phyloP scores from a whole-genome alignment of 2,888 invertebrate genomes.

The Euzetes globulus region DNA sequence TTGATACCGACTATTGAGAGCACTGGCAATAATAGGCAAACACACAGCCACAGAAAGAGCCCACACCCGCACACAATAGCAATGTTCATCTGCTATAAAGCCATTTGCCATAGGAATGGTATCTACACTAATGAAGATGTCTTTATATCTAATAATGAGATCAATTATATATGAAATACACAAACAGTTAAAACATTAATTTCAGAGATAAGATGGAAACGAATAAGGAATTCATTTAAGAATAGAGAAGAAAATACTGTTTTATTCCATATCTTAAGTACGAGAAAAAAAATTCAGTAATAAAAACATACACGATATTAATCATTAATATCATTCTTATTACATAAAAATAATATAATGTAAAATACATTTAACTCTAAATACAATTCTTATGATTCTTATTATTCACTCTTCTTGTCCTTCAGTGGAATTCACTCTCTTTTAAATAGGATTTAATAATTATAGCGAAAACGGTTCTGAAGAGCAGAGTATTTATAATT shows the following conservation, averaged over 20 bases:
- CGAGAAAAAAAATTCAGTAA: background rate
- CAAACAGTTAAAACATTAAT: slow-evolving; percentile 10
- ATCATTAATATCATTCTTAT: background rate
- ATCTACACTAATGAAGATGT: slow-evolving; percentile 5
- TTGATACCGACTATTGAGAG: background rate
- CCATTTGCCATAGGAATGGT: background rate
- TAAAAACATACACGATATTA: background rate
- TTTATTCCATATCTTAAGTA: background rate
- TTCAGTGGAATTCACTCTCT: background rate
- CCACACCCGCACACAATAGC: background rate
- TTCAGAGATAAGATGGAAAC: slow-evolving; percentile 1
- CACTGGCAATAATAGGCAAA: background rate
- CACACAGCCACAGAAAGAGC: background rate
- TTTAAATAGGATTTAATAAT: slow-evolving; percentile 8
- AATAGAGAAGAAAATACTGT: background rate
- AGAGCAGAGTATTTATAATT: no score
- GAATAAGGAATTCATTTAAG: background rate
- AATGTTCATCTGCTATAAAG: slow-evolving; percentile 1
- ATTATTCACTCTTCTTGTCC: background rate
- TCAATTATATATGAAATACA: slow-evolving; percentile 15
- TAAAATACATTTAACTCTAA: background rate
- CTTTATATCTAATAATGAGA: slow-evolving; percentile 24
- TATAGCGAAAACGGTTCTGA: background rate
- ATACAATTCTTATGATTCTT: background rate
- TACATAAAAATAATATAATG: background rate